Base-by-base conservation (phyloP, 2,888 invertebrate genomes). In the Aleiodes leptofemur region DNA sequence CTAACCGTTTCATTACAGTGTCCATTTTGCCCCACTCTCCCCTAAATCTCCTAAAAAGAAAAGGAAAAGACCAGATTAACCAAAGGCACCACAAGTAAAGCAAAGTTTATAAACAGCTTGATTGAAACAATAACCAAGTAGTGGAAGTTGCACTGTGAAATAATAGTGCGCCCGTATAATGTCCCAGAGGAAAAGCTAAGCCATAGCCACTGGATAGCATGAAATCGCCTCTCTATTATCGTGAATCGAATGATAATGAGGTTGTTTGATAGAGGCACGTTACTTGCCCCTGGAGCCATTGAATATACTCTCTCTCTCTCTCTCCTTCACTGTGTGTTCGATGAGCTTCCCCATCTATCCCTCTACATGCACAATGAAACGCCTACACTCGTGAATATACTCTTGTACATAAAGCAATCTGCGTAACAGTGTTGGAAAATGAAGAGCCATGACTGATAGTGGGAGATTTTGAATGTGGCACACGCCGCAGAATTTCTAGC, bases 211-310 rank as follows among this genome's bases (percentile, higher is more conserved):
- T 61, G 23, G 9, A 23, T 23, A 69, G 73, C 76, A 73, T 78
- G 77, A 79, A 81, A 80, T 80, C 77, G 76, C 75, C 70, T 83
- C 81, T 85, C 83, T 83, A 85, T 85, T 86, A 84, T 81, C 85
- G 83, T 84, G 84, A 86, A 88, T 87, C 85, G 86, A 88, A 87
- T 85, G 86, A 87, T 87, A 88, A 88, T 86, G 85, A 86, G 87
- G 84, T 87, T 85, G 84, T 84, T 85, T 82, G 80, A 70, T 64
- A 75, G 3, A 43, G 34, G 66, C 43, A 64, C n/a, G 55, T 51
- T 51, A 55, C 55, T 53, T 31, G 69, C 51, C 43, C 59, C 53
- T 31, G 69, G 43, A 69, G 59, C 61, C 34, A 61, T 72, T 50
- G 51, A 61, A 61, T 72, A 71, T 31, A 59, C 51, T 31, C 51